These are phyloP conservation scores for Drosophila dives DNA, from an alignment of 2,888 invertebrate species.

Conservation along the genomic window DNA sequence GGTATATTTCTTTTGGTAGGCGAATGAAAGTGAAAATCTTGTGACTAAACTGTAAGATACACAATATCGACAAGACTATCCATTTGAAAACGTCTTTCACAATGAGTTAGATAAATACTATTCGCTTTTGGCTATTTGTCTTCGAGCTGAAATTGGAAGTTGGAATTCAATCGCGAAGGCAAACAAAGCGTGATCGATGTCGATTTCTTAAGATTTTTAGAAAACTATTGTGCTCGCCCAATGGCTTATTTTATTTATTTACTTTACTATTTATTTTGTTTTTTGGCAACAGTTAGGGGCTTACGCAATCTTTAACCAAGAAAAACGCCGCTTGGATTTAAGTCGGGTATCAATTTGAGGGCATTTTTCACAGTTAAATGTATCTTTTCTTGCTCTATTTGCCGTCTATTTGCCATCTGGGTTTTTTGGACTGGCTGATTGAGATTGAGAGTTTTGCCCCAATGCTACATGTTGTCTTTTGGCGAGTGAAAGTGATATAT, in stretches of 20 bases:
- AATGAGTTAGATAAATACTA: slow-evolving; percentile 66
- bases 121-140: slow-evolving; percentile 36
- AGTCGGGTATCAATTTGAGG: slow-evolving; percentile 28
- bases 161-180: slow-evolving; percentile 53
- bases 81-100: slow-evolving; percentile 55
- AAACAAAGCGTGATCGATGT: slow-evolving; percentile 53
- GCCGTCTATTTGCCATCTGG: slow-evolving; percentile 44
- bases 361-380: slow-evolving; percentile 55
- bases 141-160: slow-evolving; percentile 43
- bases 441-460: slow-evolving; percentile 73
- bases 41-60: slow-evolving; percentile 54
- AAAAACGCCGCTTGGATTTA: slow-evolving; percentile 26
- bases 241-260: slow-evolving; percentile 21
- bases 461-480: slow-evolving; percentile 43
- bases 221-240: slow-evolving; percentile 36
- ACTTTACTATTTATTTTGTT: background rate
- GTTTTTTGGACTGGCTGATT: slow-evolving; percentile 57
- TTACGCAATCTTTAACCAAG: slow-evolving; percentile 38
- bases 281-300: slow-evolving; percentile 47
- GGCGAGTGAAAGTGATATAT: slow-evolving; percentile 77
- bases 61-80: slow-evolving; percentile 47
- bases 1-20: slow-evolving; percentile 34
- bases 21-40: slow-evolving; percentile 73
- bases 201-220: slow-evolving; percentile 35
- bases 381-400: background rate